A percentile compares a stretch with the other conserved stretches of the same genome.
Evolutionary conservation across 1,140 invertebrate species (phyloP).

Genomic region (Cyphomyrmex costatus): DNA sequence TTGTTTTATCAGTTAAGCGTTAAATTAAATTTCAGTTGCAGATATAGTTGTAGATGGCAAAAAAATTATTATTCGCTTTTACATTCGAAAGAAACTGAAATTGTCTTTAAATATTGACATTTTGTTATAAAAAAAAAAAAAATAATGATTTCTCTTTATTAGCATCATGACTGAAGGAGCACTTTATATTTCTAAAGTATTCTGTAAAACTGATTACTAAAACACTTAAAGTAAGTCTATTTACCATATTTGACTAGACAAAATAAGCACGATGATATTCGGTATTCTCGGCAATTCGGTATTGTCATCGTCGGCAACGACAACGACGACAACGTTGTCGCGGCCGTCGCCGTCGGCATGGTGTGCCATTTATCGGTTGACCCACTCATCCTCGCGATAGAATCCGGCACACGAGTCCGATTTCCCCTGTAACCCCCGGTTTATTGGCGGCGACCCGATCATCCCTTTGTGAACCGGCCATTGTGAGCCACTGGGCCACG

Average conservation of each 20-base stretch:
- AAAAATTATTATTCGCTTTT: not conserved
- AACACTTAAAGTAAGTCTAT: not conserved
- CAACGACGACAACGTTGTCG: conserved; percentile 40
- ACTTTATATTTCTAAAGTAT: not conserved
- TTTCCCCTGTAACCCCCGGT: conserved; percentile 79
- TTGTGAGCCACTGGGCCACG: conserved; percentile 82
- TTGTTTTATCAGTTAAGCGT: no score
- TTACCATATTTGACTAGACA: not conserved
- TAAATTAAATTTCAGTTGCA: conserved; percentile 19
- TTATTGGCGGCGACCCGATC: conserved; percentile 82
- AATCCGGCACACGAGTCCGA: conserved; percentile 81
- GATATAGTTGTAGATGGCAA: not conserved
- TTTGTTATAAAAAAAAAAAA: no score
- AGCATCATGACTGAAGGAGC: not conserved
- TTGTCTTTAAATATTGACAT: not conserved
- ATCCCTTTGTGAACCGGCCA: conserved; percentile 81
- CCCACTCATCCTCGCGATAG: conserved; percentile 81
- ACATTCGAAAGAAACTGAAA: not conserved
- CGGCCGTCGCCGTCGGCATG: conserved; percentile 59
- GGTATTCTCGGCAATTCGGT: not conserved
- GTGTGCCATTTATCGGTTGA: conserved; percentile 81
- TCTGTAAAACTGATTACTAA: not conserved
- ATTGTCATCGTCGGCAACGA: not conserved
- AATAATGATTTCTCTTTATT: no score
- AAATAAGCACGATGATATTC: conserved; percentile 14